A percentile compares a stretch with the other conserved stretches of the same genome.
These are phyloP conservation scores for Dichetophora obliterata DNA, from an alignment of 2,888 invertebrate species.

Conservation along the genomic window DNA sequence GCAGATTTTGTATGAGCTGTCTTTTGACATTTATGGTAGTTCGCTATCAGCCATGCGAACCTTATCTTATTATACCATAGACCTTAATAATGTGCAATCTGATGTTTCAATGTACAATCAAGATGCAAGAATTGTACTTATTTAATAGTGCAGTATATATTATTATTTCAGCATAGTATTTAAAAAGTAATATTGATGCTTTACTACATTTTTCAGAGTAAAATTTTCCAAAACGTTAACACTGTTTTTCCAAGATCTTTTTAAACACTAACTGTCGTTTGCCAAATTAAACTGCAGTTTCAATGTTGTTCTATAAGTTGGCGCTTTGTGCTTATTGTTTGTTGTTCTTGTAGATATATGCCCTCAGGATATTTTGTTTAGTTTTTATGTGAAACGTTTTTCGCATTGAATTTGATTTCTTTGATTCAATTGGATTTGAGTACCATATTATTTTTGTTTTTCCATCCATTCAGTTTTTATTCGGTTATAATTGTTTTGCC, in stretches of 20 bases:
- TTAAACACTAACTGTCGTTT: background rate
- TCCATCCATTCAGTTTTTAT: background rate
- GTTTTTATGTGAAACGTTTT: slow-evolving; percentile 17
- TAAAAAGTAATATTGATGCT: no score
- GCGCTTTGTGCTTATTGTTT: background rate
- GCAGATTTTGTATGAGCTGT: no score
- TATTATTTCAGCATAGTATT: no score
- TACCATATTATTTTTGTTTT: background rate
- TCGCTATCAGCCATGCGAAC: no score
- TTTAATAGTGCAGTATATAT: no score
- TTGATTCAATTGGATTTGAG: slow-evolving; percentile 24
- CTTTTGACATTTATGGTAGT: no score
- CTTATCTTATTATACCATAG: no score
- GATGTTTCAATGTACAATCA: no score
- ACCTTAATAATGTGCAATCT: no score
- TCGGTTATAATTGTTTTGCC: slow-evolving; percentile 12
- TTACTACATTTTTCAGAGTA: no score
- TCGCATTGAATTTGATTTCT: slow-evolving; percentile 31
- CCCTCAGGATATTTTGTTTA: slow-evolving; percentile 33
- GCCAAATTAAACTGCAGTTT: background rate
- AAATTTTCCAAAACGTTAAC: no score
- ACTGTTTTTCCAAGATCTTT: background rate
- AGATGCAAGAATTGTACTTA: no score
- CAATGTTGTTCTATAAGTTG: slow-evolving; percentile 12
- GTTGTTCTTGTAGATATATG: background rate